Evolutionary conservation across 2,888 invertebrate species (phyloP).

Genomic region (Rhagophthalmus giganteus): DNA sequence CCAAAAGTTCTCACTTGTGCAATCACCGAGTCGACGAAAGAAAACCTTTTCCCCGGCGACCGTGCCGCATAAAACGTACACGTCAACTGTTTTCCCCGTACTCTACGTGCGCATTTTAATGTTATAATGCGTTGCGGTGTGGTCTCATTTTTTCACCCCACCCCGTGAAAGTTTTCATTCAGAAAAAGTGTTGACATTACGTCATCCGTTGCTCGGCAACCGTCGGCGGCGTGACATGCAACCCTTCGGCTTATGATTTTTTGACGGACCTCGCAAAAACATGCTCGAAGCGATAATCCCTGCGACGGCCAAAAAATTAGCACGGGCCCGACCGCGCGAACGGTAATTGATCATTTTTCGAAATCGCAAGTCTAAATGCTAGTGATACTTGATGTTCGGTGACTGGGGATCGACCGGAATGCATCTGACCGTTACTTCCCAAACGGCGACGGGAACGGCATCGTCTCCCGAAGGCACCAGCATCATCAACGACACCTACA

Average conservation of each 20-base stretch:
- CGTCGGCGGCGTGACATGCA: conserved; percentile 42
- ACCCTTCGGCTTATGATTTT: conserved; percentile 24
- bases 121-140: conserved; percentile 37
- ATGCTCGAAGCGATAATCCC: conserved; percentile 4
- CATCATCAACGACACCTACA: conserved; percentile 79
- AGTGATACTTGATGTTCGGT: conserved; percentile 45
- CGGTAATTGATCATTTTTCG: no score
- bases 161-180: conserved; percentile 66
- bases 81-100: conserved; percentile 22
- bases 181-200: conserved; percentile 56
- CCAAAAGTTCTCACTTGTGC: conserved; percentile 9
- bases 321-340: conserved; percentile 8
- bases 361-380: conserved; percentile 21
- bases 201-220: conserved; percentile 54
- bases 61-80: conserved; percentile 15
- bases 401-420: conserved; percentile 48
- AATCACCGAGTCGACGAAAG: conserved; percentile 1
- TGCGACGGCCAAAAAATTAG: background rate
- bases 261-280: conserved; percentile 3
- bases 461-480: conserved; percentile 73
- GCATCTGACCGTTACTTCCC: conserved; percentile 58
- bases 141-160: conserved; percentile 55
- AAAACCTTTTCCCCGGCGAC: conserved; percentile 27
- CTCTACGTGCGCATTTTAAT: conserved; percentile 32
- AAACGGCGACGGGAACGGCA: conserved; percentile 61